Conservation (phyloP, 2,797 vertebrate genomes). For the Linurgus olivaceus region DNA sequence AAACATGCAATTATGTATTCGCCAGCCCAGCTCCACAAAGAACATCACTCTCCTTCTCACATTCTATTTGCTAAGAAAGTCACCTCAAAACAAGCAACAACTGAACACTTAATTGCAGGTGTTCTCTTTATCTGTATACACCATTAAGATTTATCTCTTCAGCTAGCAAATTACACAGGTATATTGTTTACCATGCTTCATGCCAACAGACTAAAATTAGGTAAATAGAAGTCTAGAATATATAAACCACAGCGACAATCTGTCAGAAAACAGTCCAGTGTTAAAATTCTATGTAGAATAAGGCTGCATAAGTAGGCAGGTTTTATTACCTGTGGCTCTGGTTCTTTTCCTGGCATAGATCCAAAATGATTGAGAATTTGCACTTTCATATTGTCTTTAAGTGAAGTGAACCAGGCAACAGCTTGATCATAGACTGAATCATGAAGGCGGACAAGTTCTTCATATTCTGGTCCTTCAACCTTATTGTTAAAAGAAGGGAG, state of each 20-base stretch:
- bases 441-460: constrained; percentile 85
- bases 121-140: background rate
- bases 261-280: background rate
- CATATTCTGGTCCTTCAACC: constrained; percentile 86
- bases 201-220: background rate
- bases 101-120: background rate
- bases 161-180: background rate
- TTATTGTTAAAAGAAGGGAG: constrained; percentile 49
- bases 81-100: background rate
- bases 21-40: background rate
- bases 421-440: constrained; percentile 91
- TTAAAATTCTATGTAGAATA: background rate
- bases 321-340: constrained; percentile 84
- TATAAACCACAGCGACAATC: background rate
- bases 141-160: background rate
- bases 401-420: constrained; percentile 89
- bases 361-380: constrained; percentile 94
- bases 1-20: background rate
- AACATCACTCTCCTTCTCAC: background rate
- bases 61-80: background rate
- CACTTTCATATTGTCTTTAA: constrained; percentile 90
- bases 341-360: constrained; percentile 86
- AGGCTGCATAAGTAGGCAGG: background rate
- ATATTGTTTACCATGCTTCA: background rate
- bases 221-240: background rate